Base-by-base conservation (phyloP, 2,113 vertebrate species). In the Barbus barbus region DNA sequence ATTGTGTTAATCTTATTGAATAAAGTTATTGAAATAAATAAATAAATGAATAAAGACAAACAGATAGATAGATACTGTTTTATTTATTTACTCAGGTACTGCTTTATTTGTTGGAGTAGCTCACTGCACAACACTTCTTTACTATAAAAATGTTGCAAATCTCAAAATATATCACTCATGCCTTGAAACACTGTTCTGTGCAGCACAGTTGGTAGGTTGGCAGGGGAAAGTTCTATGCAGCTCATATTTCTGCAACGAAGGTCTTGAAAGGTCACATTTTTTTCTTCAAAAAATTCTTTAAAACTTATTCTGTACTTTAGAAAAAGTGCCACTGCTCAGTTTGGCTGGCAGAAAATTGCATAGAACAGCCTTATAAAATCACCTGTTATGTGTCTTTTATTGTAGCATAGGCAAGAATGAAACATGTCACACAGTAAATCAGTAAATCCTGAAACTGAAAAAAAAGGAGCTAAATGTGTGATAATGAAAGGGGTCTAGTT, bases 121-220 rank as follows among this genome's bases (percentile, higher is more conserved):
- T 51, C 41, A 63, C 38, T 46, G 18, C 16, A 73, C 44, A 74
- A 58, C 31, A 28, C 69, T 36, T 20, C 69, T 36, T 20, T 8
- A 41, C 38, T 41, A 41, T 20, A 7, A 6, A 38, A 33, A 60
- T 76, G 31, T 44, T 56, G 3, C n/a, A 58, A 38, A 20, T 82
- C 6, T 82, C 71, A 28, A 22, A 82, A 7, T 56, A 22, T 13
- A 28, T 20, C 20, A 58, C 24, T 60, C 16, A 31, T 44, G 9
- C 48, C 22, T 14, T 48, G 28, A 18, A 60, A 65, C n/a, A 48
- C 71, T 31, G 18, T 74, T 75, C 26, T 75, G 18, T 44, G 26
- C 3, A 83, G 71, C 53, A 83, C 53, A 75, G 53, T 14, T 46
- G 18, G 51, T 83, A 61, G 7, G 81, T 74, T 69, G 1, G 65